These are phyloP conservation scores for Frieseomelitta varia DNA, from an alignment of 1,140 invertebrate genomes.

Conservation along the genomic window DNA sequence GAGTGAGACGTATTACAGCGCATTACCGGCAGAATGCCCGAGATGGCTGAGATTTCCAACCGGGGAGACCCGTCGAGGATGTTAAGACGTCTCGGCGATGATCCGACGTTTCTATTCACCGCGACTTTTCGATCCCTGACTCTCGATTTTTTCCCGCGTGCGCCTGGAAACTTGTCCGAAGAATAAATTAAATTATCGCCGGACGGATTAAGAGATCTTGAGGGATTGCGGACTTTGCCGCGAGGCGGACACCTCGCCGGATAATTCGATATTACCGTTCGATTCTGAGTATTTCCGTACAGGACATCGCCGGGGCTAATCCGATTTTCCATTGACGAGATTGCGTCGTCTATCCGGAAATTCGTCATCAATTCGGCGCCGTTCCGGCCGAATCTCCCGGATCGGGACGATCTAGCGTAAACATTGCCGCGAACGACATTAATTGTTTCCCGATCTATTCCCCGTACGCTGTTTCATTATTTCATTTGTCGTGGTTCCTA, in stretches of 20 bases:
- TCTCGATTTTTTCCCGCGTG: neutral
- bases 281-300: conserved; percentile 49
- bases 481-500: too few relatives aligned
- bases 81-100: neutral
- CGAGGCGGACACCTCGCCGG: conserved; percentile 19
- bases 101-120: conserved; percentile 8
- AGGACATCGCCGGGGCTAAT: conserved; percentile 9
- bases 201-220: neutral
- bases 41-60: neutral
- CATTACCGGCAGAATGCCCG: neutral
- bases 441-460: neutral
- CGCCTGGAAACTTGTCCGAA: neutral
- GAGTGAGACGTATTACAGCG: too few relatives aligned
- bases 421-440: neutral
- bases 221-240: neutral
- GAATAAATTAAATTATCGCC: conserved; percentile 3
- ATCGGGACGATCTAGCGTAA: conserved; percentile 30
- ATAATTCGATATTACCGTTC: conserved; percentile 55
- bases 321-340: conserved; percentile 42
- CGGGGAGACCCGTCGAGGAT: neutral
- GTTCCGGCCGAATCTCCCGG: conserved; percentile 5
- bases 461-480: neutral
- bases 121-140: neutral
- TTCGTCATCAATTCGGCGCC: conserved; percentile 19
- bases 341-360: conserved; percentile 43